phyloP scores from a whole-genome alignment of 2,113 vertebrate species.

The Cochlearius cochlearius region DNA sequence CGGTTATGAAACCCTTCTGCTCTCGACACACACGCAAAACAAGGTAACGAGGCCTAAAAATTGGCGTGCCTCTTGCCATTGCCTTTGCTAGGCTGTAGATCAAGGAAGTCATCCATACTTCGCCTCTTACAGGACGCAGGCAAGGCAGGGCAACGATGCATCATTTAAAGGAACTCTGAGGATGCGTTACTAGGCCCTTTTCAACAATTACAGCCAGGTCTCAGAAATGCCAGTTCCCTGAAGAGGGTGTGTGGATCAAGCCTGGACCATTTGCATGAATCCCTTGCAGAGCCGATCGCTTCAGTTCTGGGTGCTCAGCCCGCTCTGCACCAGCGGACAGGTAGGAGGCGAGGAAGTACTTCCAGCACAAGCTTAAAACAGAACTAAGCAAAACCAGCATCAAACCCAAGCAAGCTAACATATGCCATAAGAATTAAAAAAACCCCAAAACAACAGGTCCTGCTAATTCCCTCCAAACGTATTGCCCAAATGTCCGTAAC shows the following conservation, averaged over 20 bases:
- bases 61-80: background rate
- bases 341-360: background rate
- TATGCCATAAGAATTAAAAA: fast-evolving
- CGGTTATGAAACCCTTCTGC: background rate
- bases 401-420: background rate
- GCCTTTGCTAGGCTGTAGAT: background rate
- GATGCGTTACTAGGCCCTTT: background rate
- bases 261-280: fast-evolving
- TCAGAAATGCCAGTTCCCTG: background rate
- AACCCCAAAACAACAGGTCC: no score
- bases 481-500: background rate
- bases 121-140: background rate
- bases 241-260: fast-evolving
- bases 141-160: fast-evolving
- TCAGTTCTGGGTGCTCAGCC: background rate
- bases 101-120: background rate
- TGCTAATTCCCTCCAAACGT: fast-evolving
- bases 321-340: background rate
- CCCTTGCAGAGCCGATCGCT: fast-evolving
- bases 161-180: background rate
- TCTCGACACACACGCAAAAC: fast-evolving
- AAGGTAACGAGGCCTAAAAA: background rate
- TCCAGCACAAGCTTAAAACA: background rate
- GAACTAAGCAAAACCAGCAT: background rate
- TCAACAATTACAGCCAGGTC: background rate